These are phyloP conservation scores for Drosophila ercepeae DNA, from an alignment of 1,140 invertebrate species.

Conservation along the genomic window DNA sequence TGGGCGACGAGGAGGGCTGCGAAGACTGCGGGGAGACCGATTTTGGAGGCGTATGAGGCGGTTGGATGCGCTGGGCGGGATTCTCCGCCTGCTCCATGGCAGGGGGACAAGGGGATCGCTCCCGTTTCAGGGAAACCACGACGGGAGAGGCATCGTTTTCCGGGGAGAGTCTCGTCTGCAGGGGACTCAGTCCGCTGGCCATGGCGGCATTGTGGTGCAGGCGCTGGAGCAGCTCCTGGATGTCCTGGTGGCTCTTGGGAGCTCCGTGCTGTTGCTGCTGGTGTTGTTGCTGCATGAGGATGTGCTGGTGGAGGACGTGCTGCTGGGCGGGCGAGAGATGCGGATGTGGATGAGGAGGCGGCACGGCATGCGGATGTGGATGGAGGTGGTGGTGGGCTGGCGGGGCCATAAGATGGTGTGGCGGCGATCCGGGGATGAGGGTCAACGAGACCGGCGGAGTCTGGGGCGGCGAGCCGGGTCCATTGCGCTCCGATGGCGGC, in stretches of 20 bases:
- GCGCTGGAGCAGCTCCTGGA: conserved; percentile 75
- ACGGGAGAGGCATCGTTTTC: conserved; percentile 47
- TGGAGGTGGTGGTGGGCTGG: conserved; percentile 51
- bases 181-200: conserved; percentile 62
- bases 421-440: conserved; percentile 56
- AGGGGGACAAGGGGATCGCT: conserved; percentile 66
- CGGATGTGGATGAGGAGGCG: conserved; percentile 51
- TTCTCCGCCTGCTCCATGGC: conserved; percentile 66
- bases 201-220: conserved; percentile 71
- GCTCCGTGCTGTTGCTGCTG: conserved; percentile 71
- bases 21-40: conserved; percentile 84
- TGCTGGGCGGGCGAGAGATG: conserved; percentile 75
- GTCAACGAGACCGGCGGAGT: conserved; percentile 63
- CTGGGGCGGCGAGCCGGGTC: conserved; percentile 74
- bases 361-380: conserved; percentile 28
- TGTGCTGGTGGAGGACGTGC: conserved; percentile 69
- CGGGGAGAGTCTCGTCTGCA: conserved; percentile 73
- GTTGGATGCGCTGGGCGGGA: conserved; percentile 78
- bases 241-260: conserved; percentile 73
- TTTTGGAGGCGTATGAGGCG: conserved; percentile 78
- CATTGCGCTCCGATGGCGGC: conserved; percentile 52
- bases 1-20: conserved; percentile 76
- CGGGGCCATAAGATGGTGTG: conserved; percentile 64
- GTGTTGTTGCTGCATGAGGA: conserved; percentile 64
- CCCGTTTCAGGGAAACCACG: conserved; percentile 66